Evolutionary conservation across 2,888 invertebrate species (phyloP), one percentile per base, ranked within the genome.

Genomic region (Diogma glabrata): DNA sequence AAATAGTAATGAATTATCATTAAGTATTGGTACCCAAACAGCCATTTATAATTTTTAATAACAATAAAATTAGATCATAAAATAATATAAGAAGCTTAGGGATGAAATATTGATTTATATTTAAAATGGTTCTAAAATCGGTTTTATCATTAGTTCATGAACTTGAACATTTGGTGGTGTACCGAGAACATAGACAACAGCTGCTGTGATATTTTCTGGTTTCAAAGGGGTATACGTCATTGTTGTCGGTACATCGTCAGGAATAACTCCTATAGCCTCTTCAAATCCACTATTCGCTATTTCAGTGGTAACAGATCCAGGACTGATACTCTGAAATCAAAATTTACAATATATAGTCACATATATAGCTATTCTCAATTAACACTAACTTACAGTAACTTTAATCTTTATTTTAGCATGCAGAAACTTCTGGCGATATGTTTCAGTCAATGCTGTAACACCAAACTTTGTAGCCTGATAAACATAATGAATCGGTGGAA

Each of bases 341-440:
- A 45, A 45, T n/a, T n/a, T n/a, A 22, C 5, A n/a, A n/a, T 23
- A 24, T 8, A 8, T 9, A 20, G 23, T 8, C 16, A 9, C n/a
- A 23, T 16, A 46, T 14, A n/a, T n/a, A 36, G 8, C 14, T 1
- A 24, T 9, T 8, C n/a, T 12, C 9, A 63, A 49, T 10, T 58
- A 47, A 14, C 10, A 12, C 9, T 51, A 7, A 24, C 24, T 22
- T 45, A 45, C 45, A 20, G 30, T 48, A 20, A 48, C 24, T 33
- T 33, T 30, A 48, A 48, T 48, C 33, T 48, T 48, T 14, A 19
- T 22, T 22, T 33, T 19, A 4, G 24, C 12, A 22, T 48, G 33
- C 30, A 17, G 20, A 22, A 70, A 60, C 58, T 70, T 70, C 51
- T 68, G 63, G 0, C 69, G 63, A 3, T 64, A 56, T 3, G 62